phyloP scores from a whole-genome alignment of 2,888 invertebrate species.

The Myopa testacea region DNA sequence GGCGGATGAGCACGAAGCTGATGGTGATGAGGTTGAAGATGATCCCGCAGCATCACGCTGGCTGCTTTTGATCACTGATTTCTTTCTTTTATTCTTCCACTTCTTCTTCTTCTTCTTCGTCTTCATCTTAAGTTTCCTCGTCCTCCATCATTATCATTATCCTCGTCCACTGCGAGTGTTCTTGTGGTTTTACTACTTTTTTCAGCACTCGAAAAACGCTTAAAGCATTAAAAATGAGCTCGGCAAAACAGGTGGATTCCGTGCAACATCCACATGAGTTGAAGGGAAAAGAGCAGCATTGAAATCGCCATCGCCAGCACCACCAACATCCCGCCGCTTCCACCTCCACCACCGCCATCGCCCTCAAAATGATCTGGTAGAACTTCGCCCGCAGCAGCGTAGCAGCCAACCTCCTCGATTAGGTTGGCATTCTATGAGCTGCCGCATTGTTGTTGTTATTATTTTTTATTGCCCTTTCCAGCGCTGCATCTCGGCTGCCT shows the following conservation, averaged over 20 bases:
- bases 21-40: constrained; percentile 7
- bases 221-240: constrained; percentile 56
- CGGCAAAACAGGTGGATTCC: constrained; percentile 63
- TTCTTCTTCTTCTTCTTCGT: background rate
- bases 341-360: constrained; percentile 2
- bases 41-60: constrained; percentile 10
- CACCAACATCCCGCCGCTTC: background rate
- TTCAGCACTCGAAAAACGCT: constrained; percentile 33
- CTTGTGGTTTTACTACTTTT: constrained; percentile 33
- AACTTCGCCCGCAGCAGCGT: constrained; percentile 26
- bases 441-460: constrained; percentile 8
- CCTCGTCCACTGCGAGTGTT: constrained; percentile 21
- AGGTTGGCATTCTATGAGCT: constrained; percentile 20
- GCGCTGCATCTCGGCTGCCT: background rate
- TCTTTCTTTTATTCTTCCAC: background rate
- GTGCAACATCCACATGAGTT: constrained; percentile 22
- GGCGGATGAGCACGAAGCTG: background rate
- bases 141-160: constrained; percentile 25
- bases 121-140: constrained; percentile 27
- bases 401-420: constrained; percentile 21
- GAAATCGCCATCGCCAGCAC: constrained; percentile 28
- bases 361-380: constrained; percentile 33
- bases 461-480: background rate
- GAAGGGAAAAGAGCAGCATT: constrained; percentile 26
- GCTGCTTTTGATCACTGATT: too few relatives aligned